Conservation (phyloP, 2,113 vertebrate genomes). For the Varanus komodoensis region DNA sequence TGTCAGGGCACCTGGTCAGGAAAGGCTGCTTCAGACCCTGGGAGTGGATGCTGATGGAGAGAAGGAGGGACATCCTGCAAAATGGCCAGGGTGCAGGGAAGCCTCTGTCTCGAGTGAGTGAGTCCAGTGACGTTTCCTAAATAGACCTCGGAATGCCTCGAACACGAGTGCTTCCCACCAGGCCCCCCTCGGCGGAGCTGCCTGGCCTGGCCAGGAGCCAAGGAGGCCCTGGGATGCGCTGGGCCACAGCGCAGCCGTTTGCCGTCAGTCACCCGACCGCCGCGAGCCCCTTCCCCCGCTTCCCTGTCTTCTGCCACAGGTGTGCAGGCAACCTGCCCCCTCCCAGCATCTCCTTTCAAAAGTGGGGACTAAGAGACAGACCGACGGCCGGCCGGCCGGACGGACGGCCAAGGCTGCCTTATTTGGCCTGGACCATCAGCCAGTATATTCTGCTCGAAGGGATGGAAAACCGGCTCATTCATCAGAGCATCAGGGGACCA, state of each 20-base stretch:
- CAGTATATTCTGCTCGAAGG: too few species aligned
- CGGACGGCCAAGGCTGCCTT: neutral
- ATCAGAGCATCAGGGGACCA: too few species aligned
- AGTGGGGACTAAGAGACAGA: conserved; percentile 5
- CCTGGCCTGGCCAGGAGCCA: too few species aligned
- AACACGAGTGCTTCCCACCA: neutral
- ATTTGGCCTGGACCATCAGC: neutral
- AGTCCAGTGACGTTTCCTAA: neutral
- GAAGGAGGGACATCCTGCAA: neutral
- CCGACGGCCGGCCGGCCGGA: neutral
- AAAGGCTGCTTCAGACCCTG: too few species aligned
- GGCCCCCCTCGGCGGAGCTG: neutral
- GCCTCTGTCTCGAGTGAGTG: neutral
- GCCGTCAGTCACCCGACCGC: neutral
- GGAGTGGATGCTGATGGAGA: neutral
- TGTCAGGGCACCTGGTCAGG: too few species aligned
- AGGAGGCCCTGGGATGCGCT: too few species aligned
- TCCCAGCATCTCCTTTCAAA: neutral
- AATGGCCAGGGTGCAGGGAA: neutral
- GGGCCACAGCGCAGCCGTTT: too few species aligned
- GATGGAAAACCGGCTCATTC: too few species aligned
- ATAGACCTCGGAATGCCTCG: neutral
- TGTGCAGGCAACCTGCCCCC: too few species aligned
- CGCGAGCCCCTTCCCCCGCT: neutral
- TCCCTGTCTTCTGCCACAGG: neutral